A percentile compares a stretch with the other conserved stretches of the same genome.
Conservation (phyloP, 1,140 invertebrate genomes). For the Homarus americanus region DNA sequence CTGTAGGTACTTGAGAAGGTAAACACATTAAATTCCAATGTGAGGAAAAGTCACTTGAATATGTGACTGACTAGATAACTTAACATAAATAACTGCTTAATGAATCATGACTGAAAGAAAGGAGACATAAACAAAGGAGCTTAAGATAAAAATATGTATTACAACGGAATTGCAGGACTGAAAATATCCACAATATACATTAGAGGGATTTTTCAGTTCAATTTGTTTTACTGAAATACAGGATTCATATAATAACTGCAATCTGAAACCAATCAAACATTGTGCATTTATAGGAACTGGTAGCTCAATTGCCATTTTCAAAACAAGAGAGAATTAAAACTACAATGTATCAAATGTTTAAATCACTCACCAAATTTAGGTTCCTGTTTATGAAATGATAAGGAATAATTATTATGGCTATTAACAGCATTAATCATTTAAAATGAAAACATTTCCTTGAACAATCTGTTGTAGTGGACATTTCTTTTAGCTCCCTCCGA, state of each 20-base stretch:
- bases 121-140: too few species aligned
- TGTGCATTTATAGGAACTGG: background rate
- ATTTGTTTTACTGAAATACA: background rate
- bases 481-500: background rate
- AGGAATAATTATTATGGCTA: background rate
- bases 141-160: conserved; percentile 19
- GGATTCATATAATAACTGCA: background rate
- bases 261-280: background rate
- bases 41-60: too few species aligned
- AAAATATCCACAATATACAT: background rate
- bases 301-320: background rate
- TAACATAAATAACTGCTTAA: too few species aligned
- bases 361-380: background rate
- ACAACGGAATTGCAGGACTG: background rate
- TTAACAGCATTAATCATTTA: background rate
- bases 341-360: background rate
- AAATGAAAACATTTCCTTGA: background rate
- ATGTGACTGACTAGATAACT: too few species aligned
- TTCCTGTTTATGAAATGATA: background rate
- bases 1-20: too few species aligned
- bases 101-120: too few species aligned
- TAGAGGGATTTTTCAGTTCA: background rate
- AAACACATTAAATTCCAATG: too few species aligned
- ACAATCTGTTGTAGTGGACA: background rate
- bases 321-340: background rate